Percentiles rank a stretch among this genome's conserved stretches.
phyloP scores from a whole-genome alignment of 2,797 vertebrate species.

The Myotis daubentonii region DNA sequence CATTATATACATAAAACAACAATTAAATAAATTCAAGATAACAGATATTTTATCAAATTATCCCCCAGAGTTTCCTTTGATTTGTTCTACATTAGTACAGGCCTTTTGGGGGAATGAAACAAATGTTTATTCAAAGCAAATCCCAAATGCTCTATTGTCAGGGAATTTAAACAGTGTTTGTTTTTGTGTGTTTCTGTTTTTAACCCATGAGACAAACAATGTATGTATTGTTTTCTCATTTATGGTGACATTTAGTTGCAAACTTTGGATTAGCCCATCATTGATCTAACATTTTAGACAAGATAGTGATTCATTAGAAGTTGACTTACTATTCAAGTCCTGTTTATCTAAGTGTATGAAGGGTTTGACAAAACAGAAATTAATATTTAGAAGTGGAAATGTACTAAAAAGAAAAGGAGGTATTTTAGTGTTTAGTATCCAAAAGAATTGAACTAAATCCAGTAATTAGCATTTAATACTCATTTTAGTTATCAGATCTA shows the following conservation, averaged over 20 bases:
- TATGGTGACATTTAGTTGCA: neutral
- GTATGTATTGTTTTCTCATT: neutral
- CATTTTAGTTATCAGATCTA: neutral
- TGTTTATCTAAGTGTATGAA: neutral
- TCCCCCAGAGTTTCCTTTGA: neutral
- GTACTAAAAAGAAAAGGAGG: slow-evolving; percentile 10
- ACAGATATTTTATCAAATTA: neutral
- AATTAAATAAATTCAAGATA: neutral
- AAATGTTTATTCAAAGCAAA: slow-evolving; percentile 47
- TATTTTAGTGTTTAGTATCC: neutral
- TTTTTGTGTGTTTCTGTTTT: neutral
- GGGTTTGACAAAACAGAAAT: neutral
- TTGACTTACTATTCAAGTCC: neutral
- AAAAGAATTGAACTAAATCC: neutral
- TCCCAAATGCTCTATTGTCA: neutral
- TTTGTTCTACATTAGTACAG: neutral
- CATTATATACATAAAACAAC: neutral
- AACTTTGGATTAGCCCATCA: neutral
- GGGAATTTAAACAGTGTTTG: neutral
- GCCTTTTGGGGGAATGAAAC: neutral
- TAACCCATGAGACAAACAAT: neutral
- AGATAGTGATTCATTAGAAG: neutral
- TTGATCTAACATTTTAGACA: neutral
- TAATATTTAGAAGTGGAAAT: slow-evolving; percentile 5
- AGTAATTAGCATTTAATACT: neutral